These are phyloP conservation scores for Ptiloglossa arizonensis DNA, from an alignment of 1,140 invertebrate genomes.

Conservation along the genomic window DNA sequence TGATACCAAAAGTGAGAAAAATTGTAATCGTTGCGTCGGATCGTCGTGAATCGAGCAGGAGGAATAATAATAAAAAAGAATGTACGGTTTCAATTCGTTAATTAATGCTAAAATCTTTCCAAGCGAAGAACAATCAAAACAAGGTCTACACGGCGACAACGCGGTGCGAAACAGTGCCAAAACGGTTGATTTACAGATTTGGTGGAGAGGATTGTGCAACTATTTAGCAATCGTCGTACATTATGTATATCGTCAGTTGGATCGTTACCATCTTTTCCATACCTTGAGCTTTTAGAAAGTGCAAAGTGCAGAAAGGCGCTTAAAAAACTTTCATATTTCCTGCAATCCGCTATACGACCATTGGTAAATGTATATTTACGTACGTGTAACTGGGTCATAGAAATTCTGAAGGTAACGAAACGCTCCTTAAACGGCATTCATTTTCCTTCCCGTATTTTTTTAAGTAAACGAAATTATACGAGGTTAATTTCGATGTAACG, in stretches of 20 bases:
- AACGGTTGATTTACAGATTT: conserved; percentile 50
- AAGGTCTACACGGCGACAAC: neutral
- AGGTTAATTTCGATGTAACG: too few species aligned
- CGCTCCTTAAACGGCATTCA: neutral
- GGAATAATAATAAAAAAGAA: neutral
- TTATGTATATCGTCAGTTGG: conserved; percentile 46
- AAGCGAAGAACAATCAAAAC: neutral
- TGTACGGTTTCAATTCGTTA: neutral
- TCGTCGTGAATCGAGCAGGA: neutral
- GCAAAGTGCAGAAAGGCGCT: neutral
- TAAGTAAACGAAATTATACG: neutral
- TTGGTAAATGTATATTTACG: neutral
- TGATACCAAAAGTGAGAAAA: too few species aligned
- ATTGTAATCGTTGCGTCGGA: too few species aligned
- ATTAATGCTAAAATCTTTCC: neutral
- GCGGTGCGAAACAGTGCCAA: conserved; percentile 47
- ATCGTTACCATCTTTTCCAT: conserved; percentile 59
- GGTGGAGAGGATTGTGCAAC: conserved; percentile 53
- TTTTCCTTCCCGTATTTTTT: neutral
- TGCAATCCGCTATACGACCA: neutral
- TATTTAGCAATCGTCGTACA: conserved; percentile 16
- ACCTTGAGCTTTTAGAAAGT: conserved; percentile 18
- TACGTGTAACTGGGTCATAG: neutral
- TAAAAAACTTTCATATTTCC: neutral
- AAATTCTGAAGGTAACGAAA: neutral